Conservation (phyloP, 2,888 invertebrate species). For the Rhagonycha fulva region DNA sequence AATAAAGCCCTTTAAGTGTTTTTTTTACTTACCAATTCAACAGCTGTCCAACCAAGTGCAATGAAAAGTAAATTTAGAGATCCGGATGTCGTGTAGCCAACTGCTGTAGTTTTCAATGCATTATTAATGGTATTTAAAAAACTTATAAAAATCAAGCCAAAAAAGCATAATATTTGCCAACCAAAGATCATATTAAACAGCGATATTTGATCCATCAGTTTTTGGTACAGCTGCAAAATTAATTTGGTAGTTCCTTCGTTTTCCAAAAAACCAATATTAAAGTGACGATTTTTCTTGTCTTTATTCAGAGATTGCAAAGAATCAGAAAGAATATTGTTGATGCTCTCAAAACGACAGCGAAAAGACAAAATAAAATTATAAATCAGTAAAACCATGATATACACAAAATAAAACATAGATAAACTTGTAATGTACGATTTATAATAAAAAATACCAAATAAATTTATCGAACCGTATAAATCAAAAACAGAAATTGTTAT, state of each 20-base stretch:
- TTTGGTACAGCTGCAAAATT: not conserved
- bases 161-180: not conserved
- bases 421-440: not conserved
- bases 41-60: not conserved
- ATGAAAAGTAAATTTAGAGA: not conserved
- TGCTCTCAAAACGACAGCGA: not conserved
- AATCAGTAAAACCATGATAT: conserved; percentile 1
- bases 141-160: not conserved
- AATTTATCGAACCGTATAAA: not conserved
- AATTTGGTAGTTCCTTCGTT: not conserved
- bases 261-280: not conserved
- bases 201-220: not conserved
- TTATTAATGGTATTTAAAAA: not conserved
- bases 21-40: not conserved
- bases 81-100: not conserved
- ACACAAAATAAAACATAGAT: not conserved
- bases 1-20: not conserved
- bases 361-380: not conserved
- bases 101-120: not conserved
- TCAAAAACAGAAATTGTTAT: not conserved
- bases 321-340: not conserved
- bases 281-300: not conserved
- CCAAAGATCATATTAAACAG: not conserved
- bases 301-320: not conserved
- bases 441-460: not conserved